Conservation (phyloP, 2,888 invertebrate genomes). For the Campaea margaritaria region DNA sequence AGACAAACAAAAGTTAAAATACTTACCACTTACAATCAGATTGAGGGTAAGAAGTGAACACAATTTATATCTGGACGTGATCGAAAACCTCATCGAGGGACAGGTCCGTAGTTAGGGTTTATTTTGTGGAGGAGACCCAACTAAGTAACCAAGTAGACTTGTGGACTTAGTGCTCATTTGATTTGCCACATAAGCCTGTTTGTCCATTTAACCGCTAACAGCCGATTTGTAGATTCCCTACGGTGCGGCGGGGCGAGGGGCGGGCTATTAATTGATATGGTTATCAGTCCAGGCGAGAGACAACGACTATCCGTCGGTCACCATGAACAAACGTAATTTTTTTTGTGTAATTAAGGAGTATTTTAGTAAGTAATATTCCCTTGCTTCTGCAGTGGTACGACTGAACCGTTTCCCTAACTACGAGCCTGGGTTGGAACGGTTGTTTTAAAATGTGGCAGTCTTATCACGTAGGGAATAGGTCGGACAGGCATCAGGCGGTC, state of each 20-base stretch:
- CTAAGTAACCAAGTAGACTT: neutral
- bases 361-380: neutral
- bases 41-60: constrained; percentile 53
- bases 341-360: too few relatives aligned
- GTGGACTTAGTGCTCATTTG: neutral
- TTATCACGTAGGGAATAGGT: constrained; percentile 64
- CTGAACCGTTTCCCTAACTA: neutral
- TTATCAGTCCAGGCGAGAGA: too few relatives aligned
- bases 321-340: too few relatives aligned
- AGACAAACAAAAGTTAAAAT: constrained; percentile 28
- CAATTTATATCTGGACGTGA: constrained; percentile 62
- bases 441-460: constrained; percentile 51
- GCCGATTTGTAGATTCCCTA: too few relatives aligned
- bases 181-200: too few relatives aligned
- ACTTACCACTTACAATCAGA: constrained; percentile 38
- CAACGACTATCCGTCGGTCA: too few relatives aligned
- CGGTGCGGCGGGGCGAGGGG: too few relatives aligned
- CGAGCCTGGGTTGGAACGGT: constrained; percentile 27
- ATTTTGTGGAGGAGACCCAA: neutral
- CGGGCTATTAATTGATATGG: too few relatives aligned
- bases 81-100: constrained; percentile 51
- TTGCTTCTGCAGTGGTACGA: neutral
- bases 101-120: constrained; percentile 14
- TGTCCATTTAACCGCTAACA: too few relatives aligned
- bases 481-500: constrained; percentile 56